Conservation (phyloP, 1,140 invertebrate genomes). For the Aplysia californica region DNA sequence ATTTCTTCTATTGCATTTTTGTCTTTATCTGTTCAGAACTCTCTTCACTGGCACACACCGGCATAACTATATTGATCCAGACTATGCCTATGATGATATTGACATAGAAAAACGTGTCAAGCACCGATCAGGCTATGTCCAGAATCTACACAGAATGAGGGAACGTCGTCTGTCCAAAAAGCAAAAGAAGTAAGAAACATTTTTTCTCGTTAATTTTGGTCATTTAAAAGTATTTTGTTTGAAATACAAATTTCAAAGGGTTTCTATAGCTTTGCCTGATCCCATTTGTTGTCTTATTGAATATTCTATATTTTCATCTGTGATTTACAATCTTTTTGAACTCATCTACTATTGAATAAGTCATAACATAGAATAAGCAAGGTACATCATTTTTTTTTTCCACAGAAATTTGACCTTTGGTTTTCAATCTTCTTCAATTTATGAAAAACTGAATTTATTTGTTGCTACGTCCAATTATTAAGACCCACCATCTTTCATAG, state of each 20-base stretch:
- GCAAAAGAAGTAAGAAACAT: conserved; percentile 51
- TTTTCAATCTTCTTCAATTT: too few relatives aligned
- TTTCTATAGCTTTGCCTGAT: not conserved
- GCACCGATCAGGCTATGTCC: conserved; percentile 55
- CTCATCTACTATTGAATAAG: not conserved
- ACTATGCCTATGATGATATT: conserved; percentile 62
- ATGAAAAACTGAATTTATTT: too few relatives aligned
- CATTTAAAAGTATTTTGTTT: not conserved
- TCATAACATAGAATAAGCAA: too few relatives aligned
- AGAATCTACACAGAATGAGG: conserved; percentile 52
- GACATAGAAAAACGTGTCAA: conserved; percentile 45
- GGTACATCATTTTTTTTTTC: too few relatives aligned
- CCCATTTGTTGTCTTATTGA: not conserved
- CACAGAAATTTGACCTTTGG: too few relatives aligned
- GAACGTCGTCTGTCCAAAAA: conserved; percentile 51
- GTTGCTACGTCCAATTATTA: too few relatives aligned
- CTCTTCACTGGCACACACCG: conserved; percentile 60
- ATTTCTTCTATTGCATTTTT: too few relatives aligned
- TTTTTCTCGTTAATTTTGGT: not conserved
- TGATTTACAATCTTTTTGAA: not conserved
- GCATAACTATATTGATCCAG: conserved; percentile 65
- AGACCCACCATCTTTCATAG: too few relatives aligned
- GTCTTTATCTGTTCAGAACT: conserved; percentile 46
- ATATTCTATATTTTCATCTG: not conserved
- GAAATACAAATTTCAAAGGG: not conserved